Base-by-base conservation (phyloP, 2,113 vertebrate species). In the Hydropotes inermis region DNA sequence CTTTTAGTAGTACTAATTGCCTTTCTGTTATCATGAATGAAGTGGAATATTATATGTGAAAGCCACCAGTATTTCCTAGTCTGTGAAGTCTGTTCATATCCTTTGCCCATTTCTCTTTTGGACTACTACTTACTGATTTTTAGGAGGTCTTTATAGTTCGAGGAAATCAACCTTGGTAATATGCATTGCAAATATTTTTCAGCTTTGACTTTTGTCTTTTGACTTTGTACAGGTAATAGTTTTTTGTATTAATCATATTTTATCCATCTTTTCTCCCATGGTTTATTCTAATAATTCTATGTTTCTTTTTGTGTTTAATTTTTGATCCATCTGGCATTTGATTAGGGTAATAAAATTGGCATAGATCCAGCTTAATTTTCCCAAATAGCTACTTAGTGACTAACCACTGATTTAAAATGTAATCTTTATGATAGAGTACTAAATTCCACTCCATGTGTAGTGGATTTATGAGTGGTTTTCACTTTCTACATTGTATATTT, bases 11-110 rank as follows among this genome's bases (percentile, higher is more conserved):
- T 58, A 78, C 58, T 95, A 70, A 45, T 88, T 96, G 58, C 55
- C 15, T 86, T 87, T 94, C 3, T 93, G 1, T 61, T 17, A 58
- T 67, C 91, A 58, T 70, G 50, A 88, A 55, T 85, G 57, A 91
- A 79, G 19, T 94, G 39, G 52, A 86, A 33, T 52, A 76, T 89
- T 89, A 70, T 83, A 94, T 95, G 61, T 97, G 76, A 96, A 87
- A 87, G 9, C 83, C 16, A 76, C 23, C 13, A 78, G 1, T 96
- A 36, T 83, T 94, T 96, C 39, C 12, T 90, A 2, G 50, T 97
- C 23, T 91, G 12, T 92, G 45, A 96, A 84, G 39, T 85, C 47
- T 93, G 7, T 94, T 85, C 33, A 11, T 94, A 57, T 95, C 45
- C 45, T 95, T 96, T 86, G 33, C 45, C 16, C 9, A 11, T 89